Evolutionary conservation across 2,888 invertebrate species (phyloP), one percentile per base, ranked within the genome.

Genomic region (Formica aserva): DNA sequence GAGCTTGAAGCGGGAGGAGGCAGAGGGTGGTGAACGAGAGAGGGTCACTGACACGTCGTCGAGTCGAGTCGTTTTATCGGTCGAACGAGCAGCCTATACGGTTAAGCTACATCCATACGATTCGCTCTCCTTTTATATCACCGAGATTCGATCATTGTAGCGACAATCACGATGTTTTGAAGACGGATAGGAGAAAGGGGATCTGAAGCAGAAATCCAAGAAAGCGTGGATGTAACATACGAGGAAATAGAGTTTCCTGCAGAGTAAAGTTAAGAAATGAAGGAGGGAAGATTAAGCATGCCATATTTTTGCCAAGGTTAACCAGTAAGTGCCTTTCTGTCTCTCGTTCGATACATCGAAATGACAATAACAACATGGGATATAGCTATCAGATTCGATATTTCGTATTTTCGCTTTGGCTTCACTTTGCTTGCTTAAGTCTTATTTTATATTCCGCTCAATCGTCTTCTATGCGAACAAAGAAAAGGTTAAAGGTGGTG

Each of bases 11-110:
- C 55, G 83, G 82, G 57, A 32, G 72, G 60, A 62, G 71, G 78
- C 65, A 57, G 80, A 55, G 65, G 81, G 81, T 66, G 65, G 76
- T 35, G 62, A 60, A 69, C 78, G 80, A 82, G 85, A 82, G 83
- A 85, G 90, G 93, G 93, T 92, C 92, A 93, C 90, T 93, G 93
- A 93, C 92, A 92, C 90, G 91, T 91, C 91, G 92, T 88, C 90
- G 89, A 87, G 88, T 69, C 88, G 76, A 86, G 88, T 88, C 90
- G 91, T 91, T 92, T 90, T 92, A 92, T 92, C 92, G 88, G 90
- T 85, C 86, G 86, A 87, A 81, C 86, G 88, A 86, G 81, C 89
- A 84, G 84, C 87, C 88, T 91, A 88, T 89, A 90, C 88, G 91
- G 87, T 91, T 86, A 84, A 81, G 83, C 74, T 72, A 80, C 69